Conservation (phyloP, 2,888 invertebrate species). For the Eugnorisma glareosa region DNA sequence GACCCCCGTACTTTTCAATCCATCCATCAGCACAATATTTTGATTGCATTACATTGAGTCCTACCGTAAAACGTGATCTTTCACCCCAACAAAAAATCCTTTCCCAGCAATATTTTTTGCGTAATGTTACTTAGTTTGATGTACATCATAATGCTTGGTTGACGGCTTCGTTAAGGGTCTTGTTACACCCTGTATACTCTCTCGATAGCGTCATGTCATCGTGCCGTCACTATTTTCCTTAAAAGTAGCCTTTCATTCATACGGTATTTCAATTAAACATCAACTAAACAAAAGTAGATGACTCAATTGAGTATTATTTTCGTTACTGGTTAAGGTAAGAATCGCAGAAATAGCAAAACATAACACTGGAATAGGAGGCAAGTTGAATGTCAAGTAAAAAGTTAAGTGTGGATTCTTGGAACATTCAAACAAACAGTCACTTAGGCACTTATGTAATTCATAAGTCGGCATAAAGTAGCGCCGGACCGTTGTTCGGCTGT, state of each 20-base stretch:
- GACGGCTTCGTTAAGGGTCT: no score
- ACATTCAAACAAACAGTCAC: constrained; percentile 56
- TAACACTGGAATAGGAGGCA: constrained; percentile 30
- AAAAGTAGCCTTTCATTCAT: not conserved
- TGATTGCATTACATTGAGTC: no score
- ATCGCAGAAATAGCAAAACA: constrained; percentile 23
- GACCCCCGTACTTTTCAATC: no score
- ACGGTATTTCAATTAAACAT: not conserved
- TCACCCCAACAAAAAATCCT: no score
- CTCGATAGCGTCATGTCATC: not conserved
- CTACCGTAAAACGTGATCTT: no score
- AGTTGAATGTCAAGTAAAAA: constrained; percentile 54
- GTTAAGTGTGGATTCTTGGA: constrained; percentile 56
- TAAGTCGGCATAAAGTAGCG: constrained; percentile 45
- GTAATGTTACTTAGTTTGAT: no score
- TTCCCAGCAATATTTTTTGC: no score
- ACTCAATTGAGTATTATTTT: constrained; percentile 19
- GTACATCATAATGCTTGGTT: no score
- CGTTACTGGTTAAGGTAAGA: constrained; percentile 2
- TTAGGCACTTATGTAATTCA: constrained; percentile 43
- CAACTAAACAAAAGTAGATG: not conserved
- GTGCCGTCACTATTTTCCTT: constrained; percentile 6
- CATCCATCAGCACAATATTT: no score
- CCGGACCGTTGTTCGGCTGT: constrained; percentile 48
- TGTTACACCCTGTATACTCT: no score